Evolutionary conservation across 2,888 invertebrate genomes (phyloP), one percentile per base, ranked within the genome.

Genomic region (Halictus ligatus): DNA sequence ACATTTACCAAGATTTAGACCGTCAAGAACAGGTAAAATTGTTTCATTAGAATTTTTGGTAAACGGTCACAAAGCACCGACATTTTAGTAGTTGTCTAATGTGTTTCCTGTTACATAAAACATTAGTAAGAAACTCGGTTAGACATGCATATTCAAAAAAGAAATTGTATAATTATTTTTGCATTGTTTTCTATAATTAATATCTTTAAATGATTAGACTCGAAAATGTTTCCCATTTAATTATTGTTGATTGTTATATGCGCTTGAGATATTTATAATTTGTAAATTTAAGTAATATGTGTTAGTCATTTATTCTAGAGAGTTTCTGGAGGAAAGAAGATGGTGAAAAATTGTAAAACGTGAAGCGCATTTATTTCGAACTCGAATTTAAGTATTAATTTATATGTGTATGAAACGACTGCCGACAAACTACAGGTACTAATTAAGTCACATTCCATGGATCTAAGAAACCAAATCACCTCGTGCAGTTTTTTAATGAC

Each of bases 171-270:
- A 48, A 81, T 69, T 84, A 88, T 25, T 69, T 90, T 83, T 85
- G 18, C 81, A 80, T 84, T 69, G 71, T 84, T 88, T 83, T 81
- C 25, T 72, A 74, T 18, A 35, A 74, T 54, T 83, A 74, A 25
- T 86, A 67, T 25, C 67, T 81, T 74, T 81, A 83, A 58, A 71
- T 64, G 40, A 78, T 76, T 83, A 81, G 73, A 81, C 60, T n/a
- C 72, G 77, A 58, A 87, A 88, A 88, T 84, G 89, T 76, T 90
- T 92, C 89, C 89, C 80, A 86, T 84, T 92, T 91, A 88, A 84
- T 91, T 90, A 84, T 92, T 91, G 91, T 91, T 92, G 84, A 89
- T 88, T 90, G 91, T 92, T 92, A 89, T 82, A 84, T 76, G 76
- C 83, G 84, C 91, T 91, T 76, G 74, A 89, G 80, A 90, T 92